phyloP scores from a whole-genome alignment of 2,888 invertebrate species.

The Deladenus siricidicola region DNA sequence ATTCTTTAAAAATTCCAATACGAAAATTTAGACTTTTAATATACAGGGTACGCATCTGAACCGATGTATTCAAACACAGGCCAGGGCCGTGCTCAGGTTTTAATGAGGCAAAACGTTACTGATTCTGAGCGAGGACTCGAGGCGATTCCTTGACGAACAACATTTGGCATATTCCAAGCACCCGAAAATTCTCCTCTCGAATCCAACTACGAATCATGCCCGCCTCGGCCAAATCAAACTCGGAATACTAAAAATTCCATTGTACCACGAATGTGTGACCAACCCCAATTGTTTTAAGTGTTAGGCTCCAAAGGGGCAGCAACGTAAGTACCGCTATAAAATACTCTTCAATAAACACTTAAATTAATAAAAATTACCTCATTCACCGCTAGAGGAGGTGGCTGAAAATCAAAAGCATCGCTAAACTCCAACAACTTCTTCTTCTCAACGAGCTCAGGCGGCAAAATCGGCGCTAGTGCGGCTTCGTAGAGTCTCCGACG shows the following conservation, averaged over 20 bases:
- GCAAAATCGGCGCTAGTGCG: background rate
- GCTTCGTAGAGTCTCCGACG: slow-evolving; percentile 1
- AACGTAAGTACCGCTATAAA: background rate
- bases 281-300: too few species aligned
- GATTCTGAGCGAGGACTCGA: too few species aligned
- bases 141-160: slow-evolving; percentile 40
- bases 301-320: background rate
- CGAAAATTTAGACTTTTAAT: slow-evolving; percentile 3
- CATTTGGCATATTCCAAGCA: slow-evolving; percentile 47
- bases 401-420: background rate
- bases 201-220: slow-evolving; percentile 42
- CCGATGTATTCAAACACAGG: too few species aligned
- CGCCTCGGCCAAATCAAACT: slow-evolving; percentile 44
- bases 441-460: background rate
- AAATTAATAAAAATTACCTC: background rate
- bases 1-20: background rate
- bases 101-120: too few species aligned
- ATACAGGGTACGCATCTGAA: too few species aligned
- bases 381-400: background rate
- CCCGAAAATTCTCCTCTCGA: slow-evolving; percentile 38
- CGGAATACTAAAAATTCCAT: slow-evolving; percentile 37
- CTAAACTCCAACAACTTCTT: background rate
- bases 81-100: too few species aligned
- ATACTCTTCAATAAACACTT: background rate
- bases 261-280: too few species aligned